Base-by-base conservation (phyloP, 2,113 vertebrate genomes). In the Gobio gobio region DNA sequence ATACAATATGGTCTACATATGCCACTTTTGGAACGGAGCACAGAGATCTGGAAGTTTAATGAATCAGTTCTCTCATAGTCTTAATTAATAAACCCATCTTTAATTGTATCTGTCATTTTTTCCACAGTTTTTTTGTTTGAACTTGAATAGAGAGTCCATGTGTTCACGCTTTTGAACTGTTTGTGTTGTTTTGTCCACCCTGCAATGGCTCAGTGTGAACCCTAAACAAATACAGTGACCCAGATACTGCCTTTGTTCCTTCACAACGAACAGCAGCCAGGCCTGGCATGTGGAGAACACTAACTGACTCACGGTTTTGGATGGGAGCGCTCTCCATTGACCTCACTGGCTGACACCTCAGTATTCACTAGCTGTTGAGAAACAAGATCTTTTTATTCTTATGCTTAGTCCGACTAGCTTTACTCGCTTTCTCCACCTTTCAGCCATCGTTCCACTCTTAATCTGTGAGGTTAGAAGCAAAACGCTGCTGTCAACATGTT, bases 221-320 rank as follows among this genome's bases (percentile, higher is more conserved):
- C 49, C 77, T 54, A 33, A 78, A 78, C 76, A 64, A 83, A 87
- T 47, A 78, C 61, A 47, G 73, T 93, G 92, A 93, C 91, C 91
- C 86, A 90, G 81, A 89, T 94, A 87, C 83, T 86, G 78, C n/a
- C 54, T 86, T 87, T 83, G 87, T 83, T 78, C 51, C 74, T 75
- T 75, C 24, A 14, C 49, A 66, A 83, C 22, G 40, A 78, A 58
- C 78, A 77, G 75, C n/a, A 81, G 86, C 61, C n/a, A 29, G 22
- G 33, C 10, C 64, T 56, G n/a, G 54, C 61, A 59, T 83, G 72
- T 84, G 45, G 20, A 79, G 63, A 20, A 22, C 59, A 45, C 54
- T 76, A 22, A 56, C 40, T 72, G 72, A 45, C 14, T 33, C 63
- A 16, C 18, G 9, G 24, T 84, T 79, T 26, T 22, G 64, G 45